phyloP scores from a whole-genome alignment of 92 coral and sea anemone species.

The Bergia puertoricense region DNA sequence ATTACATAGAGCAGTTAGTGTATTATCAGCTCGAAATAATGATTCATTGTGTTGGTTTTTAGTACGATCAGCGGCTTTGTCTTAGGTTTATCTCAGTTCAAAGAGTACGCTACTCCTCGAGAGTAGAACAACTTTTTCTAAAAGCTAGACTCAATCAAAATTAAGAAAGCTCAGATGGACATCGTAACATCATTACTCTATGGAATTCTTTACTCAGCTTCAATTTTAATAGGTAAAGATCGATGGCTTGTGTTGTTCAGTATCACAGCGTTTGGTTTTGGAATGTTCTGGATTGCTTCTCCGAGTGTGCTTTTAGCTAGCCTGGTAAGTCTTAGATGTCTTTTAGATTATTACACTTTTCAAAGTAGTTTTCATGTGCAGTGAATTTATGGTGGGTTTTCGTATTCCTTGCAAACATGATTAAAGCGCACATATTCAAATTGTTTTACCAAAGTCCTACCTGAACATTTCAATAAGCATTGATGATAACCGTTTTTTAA shows the following conservation, averaged over 20 bases:
- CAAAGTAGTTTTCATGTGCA: no score
- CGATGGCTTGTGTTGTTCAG: conserved; percentile 24
- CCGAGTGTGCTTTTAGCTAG: not conserved
- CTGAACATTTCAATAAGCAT: no score
- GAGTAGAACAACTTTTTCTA: not conserved
- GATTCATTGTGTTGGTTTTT: no score
- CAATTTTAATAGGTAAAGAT: conserved; percentile 9
- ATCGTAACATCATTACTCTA: not conserved
- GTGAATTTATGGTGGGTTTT: no score
- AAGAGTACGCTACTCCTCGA: not conserved
- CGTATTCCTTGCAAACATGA: no score
- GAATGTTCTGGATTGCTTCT: conserved; percentile 1
- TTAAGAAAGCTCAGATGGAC: not conserved
- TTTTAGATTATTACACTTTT: not conserved
- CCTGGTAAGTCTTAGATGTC: not conserved
- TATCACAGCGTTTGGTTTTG: conserved; percentile 1
- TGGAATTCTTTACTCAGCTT: not conserved
- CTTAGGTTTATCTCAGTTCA: no score
- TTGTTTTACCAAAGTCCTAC: no score
- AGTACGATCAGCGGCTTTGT: no score
- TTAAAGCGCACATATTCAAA: no score
- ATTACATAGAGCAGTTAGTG: no score
- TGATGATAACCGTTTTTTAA: no score
- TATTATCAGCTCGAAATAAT: no score
- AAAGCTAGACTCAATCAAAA: not conserved